A percentile compares a stretch with the other conserved stretches of the same genome.
Conservation (phyloP, 2,888 invertebrate genomes). For the Aromia moschata region DNA sequence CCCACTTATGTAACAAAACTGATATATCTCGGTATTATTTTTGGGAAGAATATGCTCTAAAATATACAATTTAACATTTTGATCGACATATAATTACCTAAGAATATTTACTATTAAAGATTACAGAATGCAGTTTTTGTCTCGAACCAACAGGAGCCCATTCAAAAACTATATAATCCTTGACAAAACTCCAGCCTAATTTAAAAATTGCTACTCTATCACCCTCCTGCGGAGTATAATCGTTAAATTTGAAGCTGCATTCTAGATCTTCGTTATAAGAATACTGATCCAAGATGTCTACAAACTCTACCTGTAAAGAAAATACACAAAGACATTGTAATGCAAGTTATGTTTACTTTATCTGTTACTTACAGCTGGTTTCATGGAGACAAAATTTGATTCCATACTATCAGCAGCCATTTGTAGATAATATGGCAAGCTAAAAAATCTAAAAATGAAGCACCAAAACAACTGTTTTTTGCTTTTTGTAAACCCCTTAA, state of each 20-base stretch:
- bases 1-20: constrained; percentile 58
- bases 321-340: background rate
- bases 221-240: constrained; percentile 55
- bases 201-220: constrained; percentile 59
- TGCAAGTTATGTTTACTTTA: constrained; percentile 4
- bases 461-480: no score
- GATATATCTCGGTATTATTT: constrained; percentile 53
- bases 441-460: no score
- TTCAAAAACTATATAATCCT: constrained; percentile 58
- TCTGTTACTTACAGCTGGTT: constrained; percentile 32
- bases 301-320: constrained; percentile 52
- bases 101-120: constrained; percentile 52
- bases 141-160: constrained; percentile 50
- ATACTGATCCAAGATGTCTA: constrained; percentile 53
- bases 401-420: constrained; percentile 36
- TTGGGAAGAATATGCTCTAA: constrained; percentile 54
- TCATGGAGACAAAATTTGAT: constrained; percentile 41
- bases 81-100: constrained; percentile 1
- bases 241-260: constrained; percentile 51
- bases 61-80: constrained; percentile 30
- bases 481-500: no score
- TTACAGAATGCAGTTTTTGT: constrained; percentile 37
- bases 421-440: no score
- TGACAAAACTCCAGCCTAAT: constrained; percentile 58
- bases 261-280: constrained; percentile 51